Percentiles rank a stretch among this genome's conserved stretches.
Evolutionary conservation across 1,140 invertebrate genomes (phyloP).

Genomic region (Drosophila ironensis): DNA sequence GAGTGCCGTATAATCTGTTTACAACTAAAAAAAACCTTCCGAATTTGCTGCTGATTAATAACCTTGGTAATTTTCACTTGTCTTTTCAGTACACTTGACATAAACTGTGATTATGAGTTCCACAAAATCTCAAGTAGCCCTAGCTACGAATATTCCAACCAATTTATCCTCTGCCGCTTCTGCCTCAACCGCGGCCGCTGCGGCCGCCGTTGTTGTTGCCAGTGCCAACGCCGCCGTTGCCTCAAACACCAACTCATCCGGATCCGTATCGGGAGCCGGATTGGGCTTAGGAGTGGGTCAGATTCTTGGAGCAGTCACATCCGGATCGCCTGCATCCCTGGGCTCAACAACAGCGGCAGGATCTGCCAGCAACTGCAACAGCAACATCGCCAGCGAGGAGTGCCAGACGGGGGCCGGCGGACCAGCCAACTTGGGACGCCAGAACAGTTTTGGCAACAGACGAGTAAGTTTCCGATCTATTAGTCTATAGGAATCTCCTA

Average conservation of each 20-base stretch:
- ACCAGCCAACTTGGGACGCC: slow-evolving; percentile 64
- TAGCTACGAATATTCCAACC: slow-evolving; percentile 81
- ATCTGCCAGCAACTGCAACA: no score
- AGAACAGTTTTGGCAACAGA: slow-evolving; percentile 80
- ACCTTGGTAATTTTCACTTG: neutral
- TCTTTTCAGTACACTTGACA: slow-evolving; percentile 73
- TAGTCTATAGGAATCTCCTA: no score
- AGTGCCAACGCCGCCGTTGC: slow-evolving; percentile 63
- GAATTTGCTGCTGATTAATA: neutral
- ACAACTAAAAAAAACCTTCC: neutral
- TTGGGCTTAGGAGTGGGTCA: slow-evolving; percentile 16
- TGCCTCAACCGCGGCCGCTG: slow-evolving; percentile 67
- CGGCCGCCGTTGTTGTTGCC: slow-evolving; percentile 72
- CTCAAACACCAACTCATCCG: slow-evolving; percentile 46
- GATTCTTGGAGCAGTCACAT: slow-evolving; percentile 3
- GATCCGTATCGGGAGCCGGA: slow-evolving; percentile 27
- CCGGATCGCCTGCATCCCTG: slow-evolving; percentile 26
- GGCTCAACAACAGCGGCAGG: no score
- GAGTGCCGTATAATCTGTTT: no score
- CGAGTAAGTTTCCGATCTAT: slow-evolving; percentile 79
- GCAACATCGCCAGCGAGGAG: slow-evolving; percentile 51
- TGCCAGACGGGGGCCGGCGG: slow-evolving; percentile 27
- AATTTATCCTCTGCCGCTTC: slow-evolving; percentile 72
- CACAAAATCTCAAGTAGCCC: slow-evolving; percentile 82
- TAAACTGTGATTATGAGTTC: slow-evolving; percentile 82